A percentile compares a stretch with the other conserved stretches of the same genome.
These are phyloP conservation scores for Lates japonicus DNA, from an alignment of 2,797 vertebrate species.

Conservation along the genomic window DNA sequence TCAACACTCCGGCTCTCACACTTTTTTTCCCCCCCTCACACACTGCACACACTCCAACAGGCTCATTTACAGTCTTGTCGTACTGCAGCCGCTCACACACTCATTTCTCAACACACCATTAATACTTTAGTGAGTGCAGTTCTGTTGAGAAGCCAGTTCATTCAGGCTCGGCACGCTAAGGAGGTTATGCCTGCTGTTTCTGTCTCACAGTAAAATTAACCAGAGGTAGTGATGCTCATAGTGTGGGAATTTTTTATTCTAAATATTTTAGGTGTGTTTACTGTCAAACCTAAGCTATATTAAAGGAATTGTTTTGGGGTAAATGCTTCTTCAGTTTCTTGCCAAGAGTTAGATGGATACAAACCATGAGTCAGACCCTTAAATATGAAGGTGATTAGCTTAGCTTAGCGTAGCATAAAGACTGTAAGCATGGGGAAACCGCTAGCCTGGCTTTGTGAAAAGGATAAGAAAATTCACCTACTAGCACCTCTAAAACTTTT, in stretches of 20 bases:
- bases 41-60: constrained; percentile 28
- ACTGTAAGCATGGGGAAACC: no score
- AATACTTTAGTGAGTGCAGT: constrained; percentile 71
- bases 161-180: constrained; percentile 25
- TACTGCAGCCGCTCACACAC: constrained; percentile 57
- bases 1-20: constrained; percentile 64
- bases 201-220: constrained; percentile 20
- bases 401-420: no score
- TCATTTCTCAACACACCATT: constrained; percentile 67
- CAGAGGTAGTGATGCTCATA: neutral
- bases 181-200: constrained; percentile 21
- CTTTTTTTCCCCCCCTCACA: constrained; percentile 17
- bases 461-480: no score
- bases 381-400: no score
- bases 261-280: neutral
- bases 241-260: neutral
- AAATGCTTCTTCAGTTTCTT: neutral
- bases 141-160: constrained; percentile 38
- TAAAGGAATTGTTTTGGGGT: neutral
- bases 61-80: constrained; percentile 62
- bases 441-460: neutral
- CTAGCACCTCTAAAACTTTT: no score
- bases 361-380: no score
- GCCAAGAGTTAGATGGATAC: neutral
- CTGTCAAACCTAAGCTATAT: neutral